Base-by-base conservation (phyloP, 2,113 vertebrate genomes). In the Dunckerocampus dactyliophorus region DNA sequence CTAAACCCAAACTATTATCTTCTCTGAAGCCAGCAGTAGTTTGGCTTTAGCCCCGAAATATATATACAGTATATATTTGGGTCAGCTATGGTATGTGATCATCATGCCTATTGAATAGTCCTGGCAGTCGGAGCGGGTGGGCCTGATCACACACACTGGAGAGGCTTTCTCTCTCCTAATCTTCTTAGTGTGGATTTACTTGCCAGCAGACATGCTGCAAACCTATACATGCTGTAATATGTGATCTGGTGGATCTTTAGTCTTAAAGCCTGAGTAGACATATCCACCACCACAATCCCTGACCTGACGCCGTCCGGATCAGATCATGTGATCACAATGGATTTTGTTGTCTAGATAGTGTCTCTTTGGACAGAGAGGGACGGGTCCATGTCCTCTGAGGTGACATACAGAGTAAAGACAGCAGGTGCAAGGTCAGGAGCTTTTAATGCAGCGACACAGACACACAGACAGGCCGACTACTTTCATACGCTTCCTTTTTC, bases 171-270 rank as follows among this genome's bases (percentile, higher is more conserved):
- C 55, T 22, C 4, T 46, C 67, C 51, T 83, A 82, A 86, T 86
- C 86, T 82, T 78, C 84, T 85, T 82, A 81, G 59, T 16, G 16
- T 66, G 74, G 74, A 85, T 82, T 80, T 71, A 62, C 70, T 71
- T 73, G 43, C 37, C 20, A 17, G 59, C 45, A 72, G 62, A 67
- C 74, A 68, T 62, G 65, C n/a, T 63, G 63, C 45, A 59, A 70
- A 75, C 72, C 68, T 68, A 68, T 52, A 59, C n/a, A 62, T 54
- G 46, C 21, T 42, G 47, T 68, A 62, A 59, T 75, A 72, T 69
- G 65, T 42, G 34, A 57, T 65, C 60, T 9, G 42, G 45, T 51
- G 31, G 66, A 63, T 71, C 60, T 71, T 69, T 57, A 34, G 42
- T 59, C 69, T 69, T 70, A 17, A 70, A 82, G 28, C 59, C 71